These are phyloP conservation scores for Dioctria rufipes DNA, from an alignment of 2,888 invertebrate species.

Conservation along the genomic window DNA sequence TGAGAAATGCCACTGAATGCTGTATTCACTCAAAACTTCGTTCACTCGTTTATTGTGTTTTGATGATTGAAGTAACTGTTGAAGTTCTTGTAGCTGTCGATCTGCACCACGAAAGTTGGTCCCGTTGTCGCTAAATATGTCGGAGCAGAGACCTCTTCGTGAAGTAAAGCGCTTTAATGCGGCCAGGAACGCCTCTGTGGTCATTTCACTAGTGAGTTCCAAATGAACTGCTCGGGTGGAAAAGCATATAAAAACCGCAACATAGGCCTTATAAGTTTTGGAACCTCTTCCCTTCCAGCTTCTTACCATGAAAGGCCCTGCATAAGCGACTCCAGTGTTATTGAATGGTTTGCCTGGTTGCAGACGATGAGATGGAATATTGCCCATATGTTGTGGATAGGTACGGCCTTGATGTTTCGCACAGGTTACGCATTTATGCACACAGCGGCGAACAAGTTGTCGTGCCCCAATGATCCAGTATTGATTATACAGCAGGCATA, in stretches of 20 bases:
- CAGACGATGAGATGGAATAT: neutral
- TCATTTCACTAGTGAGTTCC: slow-evolving; percentile 45
- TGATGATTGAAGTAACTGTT: neutral
- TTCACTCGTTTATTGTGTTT: neutral
- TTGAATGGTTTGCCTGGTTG: slow-evolving; percentile 46
- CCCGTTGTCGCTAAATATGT: slow-evolving; percentile 32
- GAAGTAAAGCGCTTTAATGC: slow-evolving; percentile 58
- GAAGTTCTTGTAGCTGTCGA: slow-evolving; percentile 55
- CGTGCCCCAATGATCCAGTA: slow-evolving; percentile 42
- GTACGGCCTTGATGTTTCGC: slow-evolving; percentile 44
- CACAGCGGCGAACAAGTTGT: neutral
- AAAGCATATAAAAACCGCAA: too few relatives aligned
- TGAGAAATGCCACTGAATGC: slow-evolving; percentile 60
- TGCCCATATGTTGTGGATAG: slow-evolving; percentile 58
- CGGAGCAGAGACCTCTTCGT: neutral
- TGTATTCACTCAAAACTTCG: neutral
- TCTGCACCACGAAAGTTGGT: slow-evolving; percentile 39
- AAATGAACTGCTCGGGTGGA: too few relatives aligned
- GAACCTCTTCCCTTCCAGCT: slow-evolving; percentile 8
- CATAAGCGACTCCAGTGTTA: slow-evolving; percentile 56
- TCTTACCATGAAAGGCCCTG: slow-evolving; percentile 43
- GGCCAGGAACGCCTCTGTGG: slow-evolving; percentile 61
- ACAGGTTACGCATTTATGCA: slow-evolving; percentile 54
- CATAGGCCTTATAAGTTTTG: too few relatives aligned
- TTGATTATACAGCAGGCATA: neutral